Evolutionary conservation across 2,888 invertebrate genomes (phyloP).

Genomic region (Mythimna impura): DNA sequence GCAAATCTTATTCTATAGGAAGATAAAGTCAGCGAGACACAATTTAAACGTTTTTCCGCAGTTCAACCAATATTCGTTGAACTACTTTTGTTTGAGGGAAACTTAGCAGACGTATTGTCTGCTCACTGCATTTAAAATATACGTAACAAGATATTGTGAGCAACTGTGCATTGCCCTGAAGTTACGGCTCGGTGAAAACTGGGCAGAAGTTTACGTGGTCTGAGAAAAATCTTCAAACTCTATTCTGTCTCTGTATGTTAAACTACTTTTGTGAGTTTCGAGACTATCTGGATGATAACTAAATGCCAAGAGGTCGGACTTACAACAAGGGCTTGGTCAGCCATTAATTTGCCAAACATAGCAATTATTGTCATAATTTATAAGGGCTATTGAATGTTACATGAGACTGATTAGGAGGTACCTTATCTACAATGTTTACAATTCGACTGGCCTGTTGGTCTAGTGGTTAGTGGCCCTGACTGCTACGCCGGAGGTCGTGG

Average conservation of each 20-base stretch:
- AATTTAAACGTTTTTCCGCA: constrained; percentile 38
- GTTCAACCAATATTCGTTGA: constrained; percentile 38
- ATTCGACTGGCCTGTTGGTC: no score
- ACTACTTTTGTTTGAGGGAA: constrained; percentile 42
- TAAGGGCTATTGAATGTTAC: not conserved
- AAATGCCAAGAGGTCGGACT: not conserved
- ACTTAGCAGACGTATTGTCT: constrained; percentile 53
- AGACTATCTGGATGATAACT: no score
- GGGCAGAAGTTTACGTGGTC: not conserved
- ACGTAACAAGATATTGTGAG: constrained; percentile 14
- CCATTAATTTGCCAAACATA: not conserved
- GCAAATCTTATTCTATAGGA: constrained; percentile 9
- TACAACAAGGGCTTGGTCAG: not conserved
- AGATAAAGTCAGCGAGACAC: constrained; percentile 24
- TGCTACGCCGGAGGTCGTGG: no score
- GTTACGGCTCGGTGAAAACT: not conserved
- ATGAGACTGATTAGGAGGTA: not conserved
- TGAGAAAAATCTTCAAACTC: not conserved
- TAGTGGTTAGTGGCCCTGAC: no score
- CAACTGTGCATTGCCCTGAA: constrained; percentile 9
- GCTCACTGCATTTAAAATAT: constrained; percentile 34
- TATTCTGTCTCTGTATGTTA: not conserved
- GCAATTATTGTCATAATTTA: not conserved
- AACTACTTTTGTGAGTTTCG: not conserved
- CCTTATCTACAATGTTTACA: not conserved